These are phyloP conservation scores for Meiosimyza platycephala DNA, from an alignment of 2,888 invertebrate species.

Conservation along the genomic window DNA sequence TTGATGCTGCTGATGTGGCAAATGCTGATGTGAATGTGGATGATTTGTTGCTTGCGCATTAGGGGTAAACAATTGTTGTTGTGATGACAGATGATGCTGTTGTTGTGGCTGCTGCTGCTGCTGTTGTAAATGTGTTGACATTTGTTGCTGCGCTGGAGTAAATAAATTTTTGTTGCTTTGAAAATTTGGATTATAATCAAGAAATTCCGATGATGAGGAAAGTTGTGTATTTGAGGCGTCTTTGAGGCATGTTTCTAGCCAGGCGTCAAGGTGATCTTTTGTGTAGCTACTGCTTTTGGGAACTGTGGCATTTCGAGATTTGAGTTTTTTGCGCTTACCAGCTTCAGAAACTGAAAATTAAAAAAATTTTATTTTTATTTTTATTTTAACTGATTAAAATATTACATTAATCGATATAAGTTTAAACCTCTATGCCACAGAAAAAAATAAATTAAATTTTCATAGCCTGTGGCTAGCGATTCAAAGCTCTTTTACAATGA, in stretches of 20 bases:
- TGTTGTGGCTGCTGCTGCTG: slow-evolving; percentile 46
- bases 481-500: too few relatives aligned
- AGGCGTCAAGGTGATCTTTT: slow-evolving; percentile 65
- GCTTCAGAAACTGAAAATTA: slow-evolving; percentile 53
- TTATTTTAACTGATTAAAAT: too few relatives aligned
- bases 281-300: slow-evolving; percentile 51
- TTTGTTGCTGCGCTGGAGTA: slow-evolving; percentile 19
- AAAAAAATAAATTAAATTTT: too few relatives aligned
- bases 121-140: slow-evolving; percentile 41
- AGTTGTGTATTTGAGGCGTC: slow-evolving; percentile 63
- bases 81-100: slow-evolving; percentile 42
- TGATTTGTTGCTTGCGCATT: slow-evolving; percentile 43
- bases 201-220: slow-evolving; percentile 66
- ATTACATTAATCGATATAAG: too few relatives aligned
- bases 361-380: too few relatives aligned
- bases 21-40: slow-evolving; percentile 34
- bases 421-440: too few relatives aligned
- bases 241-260: slow-evolving; percentile 66
- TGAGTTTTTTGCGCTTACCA: slow-evolving; percentile 64
- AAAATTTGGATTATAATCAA: slow-evolving; percentile 63
- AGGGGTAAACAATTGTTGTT: slow-evolving; percentile 43
- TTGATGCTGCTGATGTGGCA: slow-evolving; percentile 34
- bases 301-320: slow-evolving; percentile 59
- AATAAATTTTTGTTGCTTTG: slow-evolving; percentile 39
- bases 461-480: too few relatives aligned